phyloP scores from a whole-genome alignment of 30 jellyfish, hydroid and myxozoan genomes.

The Pseudorhiza aurosa region DNA sequence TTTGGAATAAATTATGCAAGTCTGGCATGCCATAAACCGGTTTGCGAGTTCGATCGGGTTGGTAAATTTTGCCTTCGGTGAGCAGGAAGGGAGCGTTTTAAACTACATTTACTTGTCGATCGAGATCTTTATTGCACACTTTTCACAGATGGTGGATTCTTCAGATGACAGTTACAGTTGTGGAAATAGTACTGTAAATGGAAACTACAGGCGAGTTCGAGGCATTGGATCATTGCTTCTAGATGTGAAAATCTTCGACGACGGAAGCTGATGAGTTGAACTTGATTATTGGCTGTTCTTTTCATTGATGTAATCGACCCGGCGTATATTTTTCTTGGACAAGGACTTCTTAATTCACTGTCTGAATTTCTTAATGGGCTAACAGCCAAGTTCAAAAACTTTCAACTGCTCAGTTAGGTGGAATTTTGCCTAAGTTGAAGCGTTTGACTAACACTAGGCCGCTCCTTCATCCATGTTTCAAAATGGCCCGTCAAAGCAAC shows the following conservation, averaged over 20 bases:
- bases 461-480: neutral
- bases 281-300: conserved; percentile 62
- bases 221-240: conserved; percentile 66
- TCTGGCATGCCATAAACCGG: conserved; percentile 16
- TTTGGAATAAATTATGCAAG: conserved; percentile 13
- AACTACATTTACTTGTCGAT: neutral
- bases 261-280: conserved; percentile 56
- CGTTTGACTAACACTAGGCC: conserved; percentile 1
- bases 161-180: conserved; percentile 63
- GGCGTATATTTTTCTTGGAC: neutral
- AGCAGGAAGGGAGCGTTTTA: neutral
- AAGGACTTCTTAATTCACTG: conserved; percentile 6
- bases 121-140: neutral
- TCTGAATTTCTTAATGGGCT: conserved; percentile 62
- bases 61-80: conserved; percentile 36
- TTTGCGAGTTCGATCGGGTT: neutral
- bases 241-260: conserved; percentile 73
- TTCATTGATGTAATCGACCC: conserved; percentile 54
- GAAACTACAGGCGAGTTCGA: conserved; percentile 65
- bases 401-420: conserved; percentile 9
- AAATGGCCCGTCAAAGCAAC: conserved; percentile 37
- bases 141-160: conserved; percentile 76
- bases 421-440: conserved; percentile 6
- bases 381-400: conserved; percentile 2
- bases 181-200: conserved; percentile 39